phyloP scores from a whole-genome alignment of 2,797 vertebrate genomes.

The Poecilia velifera region DNA sequence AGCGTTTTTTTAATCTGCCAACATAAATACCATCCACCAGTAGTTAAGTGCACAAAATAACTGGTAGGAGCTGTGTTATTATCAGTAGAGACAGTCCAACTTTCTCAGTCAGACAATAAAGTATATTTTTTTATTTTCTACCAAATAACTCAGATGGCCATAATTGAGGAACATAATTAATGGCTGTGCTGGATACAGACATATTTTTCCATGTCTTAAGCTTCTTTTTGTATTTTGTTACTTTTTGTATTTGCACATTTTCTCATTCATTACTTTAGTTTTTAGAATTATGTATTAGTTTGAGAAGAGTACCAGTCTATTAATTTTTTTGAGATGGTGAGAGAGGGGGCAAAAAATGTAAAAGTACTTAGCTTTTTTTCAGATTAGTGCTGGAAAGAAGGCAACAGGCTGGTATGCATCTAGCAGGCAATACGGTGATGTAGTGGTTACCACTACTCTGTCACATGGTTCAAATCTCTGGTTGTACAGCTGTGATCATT shows the following conservation, averaged over 20 bases:
- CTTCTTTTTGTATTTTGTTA: not conserved
- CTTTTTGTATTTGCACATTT: not conserved
- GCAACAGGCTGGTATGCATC: not conserved
- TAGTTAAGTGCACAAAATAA: conserved; percentile 3
- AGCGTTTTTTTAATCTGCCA: not conserved
- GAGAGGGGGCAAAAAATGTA: not conserved
- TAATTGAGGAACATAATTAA: conserved; percentile 3
- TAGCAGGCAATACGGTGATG: not conserved
- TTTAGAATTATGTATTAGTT: not conserved
- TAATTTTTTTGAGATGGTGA: not conserved
- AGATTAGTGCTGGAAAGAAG: not conserved
- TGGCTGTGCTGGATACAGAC: not conserved
- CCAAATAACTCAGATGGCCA: not conserved
- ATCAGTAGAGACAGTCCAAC: not conserved
- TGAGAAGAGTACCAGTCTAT: not conserved
- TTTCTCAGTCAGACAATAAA: conserved; percentile 10
- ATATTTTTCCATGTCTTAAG: not conserved
- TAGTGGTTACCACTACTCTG: not conserved
- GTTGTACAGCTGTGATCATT: not conserved
- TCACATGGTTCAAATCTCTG: not conserved
- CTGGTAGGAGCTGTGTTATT: conserved; percentile 10
- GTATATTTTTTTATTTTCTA: not conserved
- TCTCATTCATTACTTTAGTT: not conserved
- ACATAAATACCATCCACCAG: not conserved
- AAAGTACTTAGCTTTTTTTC: not conserved